Percentiles rank a stretch among this genome's conserved stretches.
Evolutionary conservation across 92 coral and sea anemone species (phyloP).

Genomic region (Palythoa caribaeorum): DNA sequence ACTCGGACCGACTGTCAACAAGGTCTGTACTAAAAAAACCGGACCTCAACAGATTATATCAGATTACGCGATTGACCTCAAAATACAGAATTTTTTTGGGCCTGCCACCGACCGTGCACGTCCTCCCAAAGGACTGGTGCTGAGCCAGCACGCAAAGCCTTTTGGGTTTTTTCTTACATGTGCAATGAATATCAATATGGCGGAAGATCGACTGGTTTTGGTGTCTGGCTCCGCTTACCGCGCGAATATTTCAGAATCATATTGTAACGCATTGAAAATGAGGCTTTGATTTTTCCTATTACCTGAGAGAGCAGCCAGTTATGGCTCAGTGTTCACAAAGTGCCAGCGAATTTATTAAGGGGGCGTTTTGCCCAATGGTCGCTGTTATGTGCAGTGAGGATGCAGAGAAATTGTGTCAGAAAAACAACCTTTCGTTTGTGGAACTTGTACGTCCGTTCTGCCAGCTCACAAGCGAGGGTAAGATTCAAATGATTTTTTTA

Average conservation of each 20-base stretch:
- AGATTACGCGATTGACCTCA: too few species aligned
- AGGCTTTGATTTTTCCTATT: slow-evolving; percentile 17
- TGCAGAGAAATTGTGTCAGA: slow-evolving; percentile 93
- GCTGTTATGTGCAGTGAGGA: slow-evolving; percentile 98
- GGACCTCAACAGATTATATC: too few species aligned
- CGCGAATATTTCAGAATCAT: slow-evolving; percentile 11
- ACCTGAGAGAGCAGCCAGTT: slow-evolving; percentile 24
- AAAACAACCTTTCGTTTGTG: slow-evolving; percentile 90
- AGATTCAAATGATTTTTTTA: background rate
- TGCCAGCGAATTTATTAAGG: slow-evolving; percentile 90
- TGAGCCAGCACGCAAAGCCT: slow-evolving; percentile 18
- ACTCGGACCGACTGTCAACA: too few species aligned
- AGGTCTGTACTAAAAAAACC: too few species aligned
- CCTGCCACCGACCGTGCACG: too few species aligned
- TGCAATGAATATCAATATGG: slow-evolving; percentile 85
- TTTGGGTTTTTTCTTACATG: slow-evolving; percentile 47
- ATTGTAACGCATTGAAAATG: background rate
- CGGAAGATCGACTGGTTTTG: slow-evolving; percentile 54
- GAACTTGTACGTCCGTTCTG: slow-evolving; percentile 97
- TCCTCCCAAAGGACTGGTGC: slow-evolving; percentile 17
- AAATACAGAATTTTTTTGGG: too few species aligned
- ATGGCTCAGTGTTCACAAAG: slow-evolving; percentile 99
- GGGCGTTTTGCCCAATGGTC: slow-evolving; percentile 95
- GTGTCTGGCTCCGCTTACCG: slow-evolving; percentile 42
- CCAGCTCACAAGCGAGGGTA: slow-evolving; percentile 98